A percentile compares a stretch with the other conserved stretches of the same genome.
These are phyloP conservation scores for Neotoxoptera formosana DNA, from an alignment of 1,140 invertebrate genomes.

Conservation along the genomic window DNA sequence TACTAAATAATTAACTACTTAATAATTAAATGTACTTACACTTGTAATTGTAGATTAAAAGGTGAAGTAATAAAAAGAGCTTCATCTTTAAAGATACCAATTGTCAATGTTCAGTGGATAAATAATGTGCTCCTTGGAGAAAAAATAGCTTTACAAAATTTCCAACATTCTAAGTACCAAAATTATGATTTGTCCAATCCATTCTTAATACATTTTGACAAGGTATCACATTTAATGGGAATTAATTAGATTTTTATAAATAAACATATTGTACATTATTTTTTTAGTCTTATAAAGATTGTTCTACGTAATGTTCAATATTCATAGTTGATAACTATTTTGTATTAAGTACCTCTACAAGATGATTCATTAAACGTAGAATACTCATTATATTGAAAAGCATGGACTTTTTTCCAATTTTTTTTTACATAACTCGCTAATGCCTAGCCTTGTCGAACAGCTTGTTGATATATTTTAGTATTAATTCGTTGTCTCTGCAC, in stretches of 20 bases:
- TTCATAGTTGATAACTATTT: no score
- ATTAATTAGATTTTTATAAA: no score
- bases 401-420: no score
- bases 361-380: no score
- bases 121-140: constrained; percentile 92
- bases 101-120: constrained; percentile 93
- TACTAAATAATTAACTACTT: background rate
- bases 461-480: background rate
- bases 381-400: no score
- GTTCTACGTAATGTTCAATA: no score
- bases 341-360: no score
- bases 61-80: constrained; percentile 89
- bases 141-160: constrained; percentile 79
- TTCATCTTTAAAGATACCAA: constrained; percentile 83
- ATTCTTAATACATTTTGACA: constrained; percentile 84
- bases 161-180: constrained; percentile 81
- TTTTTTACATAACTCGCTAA: no score
- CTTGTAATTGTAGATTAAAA: constrained; percentile 71
- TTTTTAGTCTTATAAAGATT: background rate
- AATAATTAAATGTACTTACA: constrained; percentile 64
- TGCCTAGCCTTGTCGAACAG: no score
- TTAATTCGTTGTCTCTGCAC: constrained; percentile 50
- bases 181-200: constrained; percentile 81
- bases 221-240: constrained; percentile 88
- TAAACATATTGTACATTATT: no score